Conservation (phyloP, 2,797 vertebrate genomes). For the Merluccius polli region DNA sequence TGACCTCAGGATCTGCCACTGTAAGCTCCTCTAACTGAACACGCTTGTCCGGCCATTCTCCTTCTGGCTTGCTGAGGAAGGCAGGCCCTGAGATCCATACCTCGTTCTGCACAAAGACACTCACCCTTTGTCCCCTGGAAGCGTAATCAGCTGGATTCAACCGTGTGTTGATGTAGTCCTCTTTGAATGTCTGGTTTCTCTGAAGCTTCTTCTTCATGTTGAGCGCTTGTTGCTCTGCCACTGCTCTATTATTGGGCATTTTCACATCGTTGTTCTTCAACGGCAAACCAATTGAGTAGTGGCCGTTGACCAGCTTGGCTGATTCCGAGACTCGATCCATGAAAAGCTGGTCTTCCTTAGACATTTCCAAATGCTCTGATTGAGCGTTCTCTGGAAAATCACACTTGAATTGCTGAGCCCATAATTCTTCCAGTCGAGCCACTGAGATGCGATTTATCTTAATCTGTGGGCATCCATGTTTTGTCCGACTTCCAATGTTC, state of each 20-base stretch:
- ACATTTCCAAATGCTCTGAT: background rate
- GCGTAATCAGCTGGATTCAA: no score
- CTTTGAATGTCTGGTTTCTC: constrained; percentile 3
- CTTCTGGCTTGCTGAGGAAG: no score
- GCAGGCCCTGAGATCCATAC: no score
- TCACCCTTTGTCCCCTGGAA: no score
- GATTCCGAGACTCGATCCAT: background rate
- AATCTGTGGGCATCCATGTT: background rate
- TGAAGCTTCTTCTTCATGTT: constrained; percentile 8
- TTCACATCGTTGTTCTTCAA: background rate
- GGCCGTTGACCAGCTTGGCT: background rate
- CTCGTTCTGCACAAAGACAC: no score
- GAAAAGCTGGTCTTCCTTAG: background rate
- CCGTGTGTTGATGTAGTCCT: no score
- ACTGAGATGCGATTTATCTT: background rate
- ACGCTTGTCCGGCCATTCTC: no score
- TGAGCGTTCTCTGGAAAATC: background rate
- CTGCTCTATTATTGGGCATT: background rate
- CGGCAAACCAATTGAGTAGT: background rate
- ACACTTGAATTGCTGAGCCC: background rate
- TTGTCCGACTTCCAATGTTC: background rate
- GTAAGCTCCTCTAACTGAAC: no score
- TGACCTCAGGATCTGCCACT: no score
- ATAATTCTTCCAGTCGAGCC: background rate
- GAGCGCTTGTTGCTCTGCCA: background rate